Base-by-base conservation (phyloP, 1,140 invertebrate genomes). In the Lasioglossum albipes region DNA sequence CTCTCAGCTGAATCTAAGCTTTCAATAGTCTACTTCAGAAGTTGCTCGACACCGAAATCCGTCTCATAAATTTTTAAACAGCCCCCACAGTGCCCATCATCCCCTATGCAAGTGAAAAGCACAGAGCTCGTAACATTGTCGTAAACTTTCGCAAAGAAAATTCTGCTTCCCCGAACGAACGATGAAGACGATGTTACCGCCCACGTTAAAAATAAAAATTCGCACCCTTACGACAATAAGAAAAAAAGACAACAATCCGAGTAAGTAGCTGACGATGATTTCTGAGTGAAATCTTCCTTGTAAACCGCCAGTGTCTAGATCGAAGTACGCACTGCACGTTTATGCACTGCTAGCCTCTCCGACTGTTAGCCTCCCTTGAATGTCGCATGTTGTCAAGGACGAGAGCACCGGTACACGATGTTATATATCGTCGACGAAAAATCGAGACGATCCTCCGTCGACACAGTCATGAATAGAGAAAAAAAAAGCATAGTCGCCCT, bases 371-470 rank as follows among this genome's bases (percentile, higher is more conserved):
- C 67, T 70, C 75, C 74, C 72, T 76, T 75, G 84, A 84, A 88
- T 89, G 86, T 84, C 76, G 88, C 87, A 89, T 88, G 87, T 79
- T 77, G 54, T 82, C 69, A 67, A 79, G 64, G 68, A 87, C 82
- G 84, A 77, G 77, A 89, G 87, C 88, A 83, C 86, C 80, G 84
- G 69, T 80, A 80, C 75, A 75, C 75, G 65, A 81, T 62, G 42
- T 62, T 54, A 36, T 36, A 36, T 70, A 36, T 70, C 9, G 52
- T 66, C 71, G 77, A 79, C 70, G 71, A 79, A 36, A 27, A 59
- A 74, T 49, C 71, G 49, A 52, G 70, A 41, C n/a, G 31, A 59
- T 54, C 41, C 22, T 70, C 18, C 49, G 75, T 70, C 79, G 75
- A 70, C 79, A 57, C 74, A 57, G 61, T 81, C 79, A 77, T 77